These are phyloP conservation scores for Drosophila merina DNA, from an alignment of 2,888 invertebrate species.

Conservation along the genomic window DNA sequence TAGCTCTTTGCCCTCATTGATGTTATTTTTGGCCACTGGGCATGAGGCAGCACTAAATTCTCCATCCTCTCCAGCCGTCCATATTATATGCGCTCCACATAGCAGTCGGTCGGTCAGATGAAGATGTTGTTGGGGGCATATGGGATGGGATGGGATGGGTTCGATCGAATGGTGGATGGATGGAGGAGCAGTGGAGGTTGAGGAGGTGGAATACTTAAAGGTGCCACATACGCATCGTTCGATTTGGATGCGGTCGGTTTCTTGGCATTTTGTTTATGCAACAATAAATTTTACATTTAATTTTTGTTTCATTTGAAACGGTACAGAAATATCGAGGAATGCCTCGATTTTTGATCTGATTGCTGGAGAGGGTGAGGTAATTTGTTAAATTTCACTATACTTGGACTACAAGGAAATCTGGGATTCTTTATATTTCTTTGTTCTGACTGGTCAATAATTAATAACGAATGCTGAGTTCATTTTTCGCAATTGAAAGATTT, in stretches of 20 bases:
- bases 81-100: slow-evolving; percentile 56
- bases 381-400: slow-evolving; percentile 16
- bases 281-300: slow-evolving; percentile 78
- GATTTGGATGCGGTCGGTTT: slow-evolving; percentile 71
- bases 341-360: slow-evolving; percentile 48
- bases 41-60: slow-evolving; percentile 65
- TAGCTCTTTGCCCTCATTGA: slow-evolving; percentile 43
- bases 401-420: slow-evolving; percentile 10
- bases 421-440: slow-evolving; percentile 36
- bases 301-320: slow-evolving; percentile 70
- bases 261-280: slow-evolving; percentile 76
- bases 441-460: slow-evolving; percentile 33
- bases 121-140: slow-evolving; percentile 29
- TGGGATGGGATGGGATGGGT: slow-evolving; percentile 1
- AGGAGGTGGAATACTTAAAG: slow-evolving; percentile 69
- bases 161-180: not conserved
- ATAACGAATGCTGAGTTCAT: slow-evolving; percentile 13
- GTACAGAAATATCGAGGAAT: slow-evolving; percentile 54
- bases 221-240: slow-evolving; percentile 71
- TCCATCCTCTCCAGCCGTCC: slow-evolving; percentile 57
- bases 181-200: slow-evolving; percentile 1
- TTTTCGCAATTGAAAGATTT: slow-evolving; percentile 21
- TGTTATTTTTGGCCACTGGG: slow-evolving; percentile 71
- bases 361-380: slow-evolving; percentile 15
- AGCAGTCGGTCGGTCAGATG: slow-evolving; percentile 39